A percentile compares a stretch with the other conserved stretches of the same genome.
Evolutionary conservation across 2,113 vertebrate species (phyloP).

Genomic region (Oryzias curvinotus): DNA sequence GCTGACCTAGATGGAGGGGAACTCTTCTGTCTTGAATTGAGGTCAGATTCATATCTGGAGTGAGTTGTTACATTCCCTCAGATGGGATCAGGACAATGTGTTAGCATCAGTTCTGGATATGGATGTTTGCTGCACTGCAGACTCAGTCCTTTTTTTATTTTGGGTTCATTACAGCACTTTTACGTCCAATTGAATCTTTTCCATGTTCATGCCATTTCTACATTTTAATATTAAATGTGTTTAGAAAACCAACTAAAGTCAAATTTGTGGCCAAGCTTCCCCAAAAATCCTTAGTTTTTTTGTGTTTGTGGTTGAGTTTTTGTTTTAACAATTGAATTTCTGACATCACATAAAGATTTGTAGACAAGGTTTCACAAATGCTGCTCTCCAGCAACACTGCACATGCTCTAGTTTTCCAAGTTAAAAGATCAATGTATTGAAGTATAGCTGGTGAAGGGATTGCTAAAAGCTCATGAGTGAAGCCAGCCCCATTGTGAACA

Average conservation of each 20-base stretch:
- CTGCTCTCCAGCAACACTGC: slow-evolving; percentile 20
- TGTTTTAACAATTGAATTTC: slow-evolving; percentile 18
- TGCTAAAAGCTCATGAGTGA: slow-evolving; percentile 66
- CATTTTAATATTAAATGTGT: too few species aligned
- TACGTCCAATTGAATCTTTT: too few species aligned
- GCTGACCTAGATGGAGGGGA: slow-evolving; percentile 24
- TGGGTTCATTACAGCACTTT: too few species aligned
- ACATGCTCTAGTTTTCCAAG: slow-evolving; percentile 52
- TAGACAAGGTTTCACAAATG: slow-evolving; percentile 17
- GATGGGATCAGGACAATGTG: slow-evolving; percentile 21
- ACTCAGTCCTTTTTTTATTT: too few species aligned
- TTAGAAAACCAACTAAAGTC: slow-evolving; percentile 26
- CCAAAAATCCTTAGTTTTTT: slow-evolving; percentile 54
- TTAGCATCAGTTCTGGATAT: slow-evolving; percentile 23
- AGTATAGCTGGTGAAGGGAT: slow-evolving; percentile 50
- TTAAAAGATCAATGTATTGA: slow-evolving; percentile 70
- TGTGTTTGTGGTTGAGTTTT: slow-evolving; percentile 6
- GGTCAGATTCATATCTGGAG: slow-evolving; percentile 47
- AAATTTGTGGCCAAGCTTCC: slow-evolving; percentile 45
- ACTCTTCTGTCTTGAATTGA: slow-evolving; percentile 48
- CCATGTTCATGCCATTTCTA: too few species aligned
- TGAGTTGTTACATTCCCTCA: slow-evolving; percentile 34
- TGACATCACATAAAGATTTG: slow-evolving; percentile 18
- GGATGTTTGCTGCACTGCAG: slow-evolving; percentile 13
- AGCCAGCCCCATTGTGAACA: slow-evolving; percentile 65